Evolutionary conservation across 2,888 invertebrate species (phyloP), one percentile per base, ranked within the genome.

Genomic region (Endomychus coccineus): DNA sequence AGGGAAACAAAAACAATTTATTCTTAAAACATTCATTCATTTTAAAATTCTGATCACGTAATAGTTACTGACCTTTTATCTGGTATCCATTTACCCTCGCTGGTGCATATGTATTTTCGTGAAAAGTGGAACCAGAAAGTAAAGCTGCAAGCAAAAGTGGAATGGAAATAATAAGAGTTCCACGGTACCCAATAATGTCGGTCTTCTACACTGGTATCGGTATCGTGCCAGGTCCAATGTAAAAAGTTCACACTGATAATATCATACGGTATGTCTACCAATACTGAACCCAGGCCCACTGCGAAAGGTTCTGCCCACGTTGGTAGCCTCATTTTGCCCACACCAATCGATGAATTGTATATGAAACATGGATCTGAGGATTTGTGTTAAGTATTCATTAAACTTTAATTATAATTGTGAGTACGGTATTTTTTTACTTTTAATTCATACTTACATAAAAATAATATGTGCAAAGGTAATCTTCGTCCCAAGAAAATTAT

Each of bases 211-310:
- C 79, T 80, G 3, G 80, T 78, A 58, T 80, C 80, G 0, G 80
- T 80, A 54, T 80, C 80, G 49, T 87, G 86, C 87, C 87, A 88
- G 1, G 82, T 80, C 86, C 86, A 87, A 67, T 85, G 86, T 10
- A 85, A 65, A 57, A 80, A 79, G 59, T 83, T 83, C 7, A 85
- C 78, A 1, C 80, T 77, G 39, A 83, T 77, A 32, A 87, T 83
- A 55, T 87, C 86, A 56, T 83, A 86, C 0, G 87, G 85, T 28
- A 86, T 68, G 57, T 88, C 86, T 21, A 86, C 73, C 27, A 86
- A 67, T 1, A 86, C 79, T 0, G 77, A 77, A 4, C 75, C 67
- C 16, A 87, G 61, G 0, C 84, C 87, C 9, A 83, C 83, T 1
- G 77, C 77, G 49, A 77, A 76, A 0, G 77, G 74, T 46, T 77